These are phyloP conservation scores for Danio kyathit DNA, from an alignment of 2,797 vertebrate species.

Conservation along the genomic window DNA sequence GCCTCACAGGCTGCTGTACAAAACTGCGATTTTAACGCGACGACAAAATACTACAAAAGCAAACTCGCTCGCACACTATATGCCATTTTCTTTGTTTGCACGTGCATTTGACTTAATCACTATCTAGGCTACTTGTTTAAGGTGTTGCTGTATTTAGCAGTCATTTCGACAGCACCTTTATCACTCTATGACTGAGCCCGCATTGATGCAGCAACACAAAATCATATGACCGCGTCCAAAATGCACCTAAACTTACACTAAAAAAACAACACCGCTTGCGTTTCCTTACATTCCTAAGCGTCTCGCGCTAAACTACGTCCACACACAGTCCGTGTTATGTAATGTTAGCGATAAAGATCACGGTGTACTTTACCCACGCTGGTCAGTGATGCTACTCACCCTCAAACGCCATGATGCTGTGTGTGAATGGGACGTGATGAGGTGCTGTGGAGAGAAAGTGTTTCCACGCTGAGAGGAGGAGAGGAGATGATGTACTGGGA, in stretches of 20 bases:
- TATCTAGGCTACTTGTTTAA: background rate
- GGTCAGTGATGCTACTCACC: slow-evolving; percentile 81
- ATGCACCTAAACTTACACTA: background rate
- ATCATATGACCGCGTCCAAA: background rate
- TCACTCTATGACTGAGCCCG: slow-evolving; percentile 7
- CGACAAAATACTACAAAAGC: background rate
- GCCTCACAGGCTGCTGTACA: too few species aligned
- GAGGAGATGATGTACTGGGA: slow-evolving; percentile 25
- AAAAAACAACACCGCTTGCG: background rate
- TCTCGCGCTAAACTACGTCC: background rate
- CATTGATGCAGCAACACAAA: slow-evolving; percentile 23
- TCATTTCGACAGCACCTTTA: background rate
- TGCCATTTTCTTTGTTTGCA: background rate
- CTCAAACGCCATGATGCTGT: slow-evolving; percentile 94
- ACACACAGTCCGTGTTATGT: background rate
- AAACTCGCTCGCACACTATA: background rate
- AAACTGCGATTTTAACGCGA: background rate
- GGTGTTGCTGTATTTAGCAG: background rate
- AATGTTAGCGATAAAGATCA: slow-evolving; percentile 7
- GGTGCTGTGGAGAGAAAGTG: slow-evolving; percentile 65
- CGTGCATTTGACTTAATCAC: background rate
- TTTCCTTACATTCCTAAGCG: background rate
- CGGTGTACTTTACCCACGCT: background rate
- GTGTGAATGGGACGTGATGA: slow-evolving; percentile 79
- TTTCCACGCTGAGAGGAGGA: slow-evolving; percentile 57